Evolutionary conservation across 2,888 invertebrate species (phyloP).

Genomic region (Tineola bisselliella): DNA sequence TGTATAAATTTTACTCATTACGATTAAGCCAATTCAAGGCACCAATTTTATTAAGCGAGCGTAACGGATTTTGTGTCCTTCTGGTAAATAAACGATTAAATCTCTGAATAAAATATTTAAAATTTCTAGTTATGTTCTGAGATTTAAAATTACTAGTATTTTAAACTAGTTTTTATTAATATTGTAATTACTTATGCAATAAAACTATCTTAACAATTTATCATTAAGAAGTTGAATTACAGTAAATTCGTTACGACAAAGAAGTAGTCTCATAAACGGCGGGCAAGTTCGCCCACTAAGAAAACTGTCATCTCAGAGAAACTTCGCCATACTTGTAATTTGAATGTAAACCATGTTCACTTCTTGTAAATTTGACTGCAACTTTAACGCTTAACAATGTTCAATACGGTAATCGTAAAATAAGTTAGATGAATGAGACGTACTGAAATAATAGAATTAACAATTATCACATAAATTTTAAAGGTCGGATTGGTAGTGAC

Average conservation of each 20-base stretch:
- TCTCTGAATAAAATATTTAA: not conserved
- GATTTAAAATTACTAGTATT: no score
- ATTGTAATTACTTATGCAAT: no score
- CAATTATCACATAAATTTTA: slow-evolving; percentile 26
- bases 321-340: not conserved
- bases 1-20: slow-evolving; percentile 18
- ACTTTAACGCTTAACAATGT: not conserved
- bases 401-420: not conserved
- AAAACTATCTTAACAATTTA: no score
- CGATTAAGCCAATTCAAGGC: slow-evolving; percentile 14
- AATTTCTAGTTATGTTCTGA: not conserved
- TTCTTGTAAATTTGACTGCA: not conserved
- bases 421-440: not conserved
- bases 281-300: not conserved
- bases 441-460: slow-evolving; percentile 30
- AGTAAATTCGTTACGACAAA: not conserved
- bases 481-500: slow-evolving; percentile 31
- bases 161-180: no score
- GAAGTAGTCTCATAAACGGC: not conserved
- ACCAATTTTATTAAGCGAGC: slow-evolving; percentile 12
- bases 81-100: not conserved
- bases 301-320: not conserved
- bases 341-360: not conserved
- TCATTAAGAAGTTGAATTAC: not conserved
- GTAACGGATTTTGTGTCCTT: slow-evolving; percentile 5